phyloP scores from a whole-genome alignment of 2,888 invertebrate species.

The Pimpla rufipes region DNA sequence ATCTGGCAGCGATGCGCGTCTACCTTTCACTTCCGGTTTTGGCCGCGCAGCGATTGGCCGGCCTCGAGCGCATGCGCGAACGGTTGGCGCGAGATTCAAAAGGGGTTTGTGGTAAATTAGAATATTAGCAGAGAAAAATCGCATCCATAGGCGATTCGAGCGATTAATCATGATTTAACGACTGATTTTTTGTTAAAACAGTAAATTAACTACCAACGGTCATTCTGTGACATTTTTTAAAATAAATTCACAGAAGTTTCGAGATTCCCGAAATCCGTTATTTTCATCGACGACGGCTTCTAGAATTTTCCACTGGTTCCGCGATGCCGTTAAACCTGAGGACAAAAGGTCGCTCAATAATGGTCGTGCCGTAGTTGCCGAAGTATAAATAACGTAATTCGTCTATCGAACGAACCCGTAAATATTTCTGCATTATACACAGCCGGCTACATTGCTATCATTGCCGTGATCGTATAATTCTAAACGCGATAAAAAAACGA shows the following conservation, averaged over 20 bases:
- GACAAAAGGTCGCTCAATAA: neutral
- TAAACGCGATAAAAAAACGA: neutral
- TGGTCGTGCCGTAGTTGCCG: neutral
- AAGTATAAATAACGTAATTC: neutral
- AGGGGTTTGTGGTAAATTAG: neutral
- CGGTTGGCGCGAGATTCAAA: constrained; percentile 24
- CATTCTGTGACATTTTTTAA: too few relatives aligned
- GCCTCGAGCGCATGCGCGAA: constrained; percentile 51
- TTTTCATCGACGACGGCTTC: too few relatives aligned
- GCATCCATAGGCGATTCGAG: neutral
- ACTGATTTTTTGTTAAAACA: neutral
- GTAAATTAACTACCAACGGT: too few relatives aligned
- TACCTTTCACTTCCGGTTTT: constrained; percentile 47
- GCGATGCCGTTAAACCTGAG: neutral
- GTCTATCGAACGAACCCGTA: neutral
- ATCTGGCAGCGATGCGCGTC: neutral
- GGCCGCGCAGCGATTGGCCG: neutral
- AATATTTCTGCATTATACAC: neutral
- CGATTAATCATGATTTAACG: neutral
- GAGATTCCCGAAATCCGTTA: too few relatives aligned
- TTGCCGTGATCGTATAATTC: neutral
- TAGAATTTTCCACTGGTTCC: too few relatives aligned
- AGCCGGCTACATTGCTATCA: neutral
- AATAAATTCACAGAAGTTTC: too few relatives aligned
- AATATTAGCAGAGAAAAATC: neutral